phyloP scores from a whole-genome alignment of 2,113 vertebrate species.

The Neoarius graeffei region DNA sequence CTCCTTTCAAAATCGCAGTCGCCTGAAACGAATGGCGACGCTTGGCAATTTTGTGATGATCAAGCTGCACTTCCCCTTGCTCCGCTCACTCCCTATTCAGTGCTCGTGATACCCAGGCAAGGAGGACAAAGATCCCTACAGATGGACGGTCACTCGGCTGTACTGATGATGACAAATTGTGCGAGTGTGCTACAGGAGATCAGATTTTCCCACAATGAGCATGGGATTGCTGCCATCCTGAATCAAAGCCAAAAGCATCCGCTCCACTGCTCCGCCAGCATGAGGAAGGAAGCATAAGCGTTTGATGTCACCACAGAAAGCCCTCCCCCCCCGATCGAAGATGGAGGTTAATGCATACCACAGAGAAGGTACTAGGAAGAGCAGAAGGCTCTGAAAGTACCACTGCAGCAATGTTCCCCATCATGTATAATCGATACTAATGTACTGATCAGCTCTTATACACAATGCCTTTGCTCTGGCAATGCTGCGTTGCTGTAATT shows the following conservation, averaged over 20 bases:
- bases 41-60: not conserved
- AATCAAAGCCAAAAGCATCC: constrained; percentile 61
- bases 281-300: constrained; percentile 63
- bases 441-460: not conserved
- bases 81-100: not conserved
- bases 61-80: not conserved
- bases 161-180: not conserved
- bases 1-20: not conserved
- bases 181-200: not conserved
- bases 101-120: not conserved
- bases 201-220: constrained; percentile 55
- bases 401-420: not conserved
- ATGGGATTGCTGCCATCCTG: constrained; percentile 49
- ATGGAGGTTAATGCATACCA: not conserved
- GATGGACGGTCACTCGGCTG: not conserved
- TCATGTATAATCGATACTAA: not conserved
- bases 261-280: constrained; percentile 38
- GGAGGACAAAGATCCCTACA: not conserved
- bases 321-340: constrained; percentile 51
- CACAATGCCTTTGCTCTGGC: not conserved
- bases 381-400: not conserved
- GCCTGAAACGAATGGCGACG: not conserved
- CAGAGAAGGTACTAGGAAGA: not conserved
- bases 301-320: constrained; percentile 56
- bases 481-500: not conserved